phyloP scores from a whole-genome alignment of 2,113 vertebrate genomes.

The Circaetus cinerascens region DNA sequence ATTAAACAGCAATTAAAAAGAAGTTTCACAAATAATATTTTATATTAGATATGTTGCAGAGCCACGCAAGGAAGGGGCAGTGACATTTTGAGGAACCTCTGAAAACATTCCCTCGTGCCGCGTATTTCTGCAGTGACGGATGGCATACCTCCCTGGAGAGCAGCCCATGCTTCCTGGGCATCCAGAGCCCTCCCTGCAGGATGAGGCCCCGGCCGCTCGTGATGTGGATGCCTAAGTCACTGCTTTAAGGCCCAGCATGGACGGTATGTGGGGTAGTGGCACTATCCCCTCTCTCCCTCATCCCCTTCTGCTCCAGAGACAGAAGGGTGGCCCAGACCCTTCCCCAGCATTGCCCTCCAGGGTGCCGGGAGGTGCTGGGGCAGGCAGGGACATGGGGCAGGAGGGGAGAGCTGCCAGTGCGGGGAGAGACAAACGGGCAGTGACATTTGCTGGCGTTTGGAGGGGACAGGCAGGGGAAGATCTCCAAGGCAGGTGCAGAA shows the following conservation, averaged over 20 bases:
- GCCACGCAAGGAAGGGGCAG: not conserved
- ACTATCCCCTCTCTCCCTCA: rapidly evolving
- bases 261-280: not conserved
- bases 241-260: not conserved
- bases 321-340: not conserved
- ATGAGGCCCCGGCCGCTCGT: not conserved
- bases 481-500: not conserved
- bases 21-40: conserved; percentile 57
- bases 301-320: not conserved
- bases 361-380: not conserved
- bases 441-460: not conserved
- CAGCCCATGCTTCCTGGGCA: not conserved
- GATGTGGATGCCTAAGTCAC: not conserved
- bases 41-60: not conserved
- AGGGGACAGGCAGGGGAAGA: not conserved
- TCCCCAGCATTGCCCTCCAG: not conserved
- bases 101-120: not conserved
- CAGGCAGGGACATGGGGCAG: not conserved
- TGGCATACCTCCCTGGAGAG: not conserved
- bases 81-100: conserved; percentile 8
- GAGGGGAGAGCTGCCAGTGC: not conserved
- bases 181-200: not conserved
- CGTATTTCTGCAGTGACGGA: not conserved
- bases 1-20: conserved; percentile 62
- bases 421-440: not conserved